phyloP scores from a whole-genome alignment of 92 coral and sea anemone genomes.

The Bergia sp. region DNA sequence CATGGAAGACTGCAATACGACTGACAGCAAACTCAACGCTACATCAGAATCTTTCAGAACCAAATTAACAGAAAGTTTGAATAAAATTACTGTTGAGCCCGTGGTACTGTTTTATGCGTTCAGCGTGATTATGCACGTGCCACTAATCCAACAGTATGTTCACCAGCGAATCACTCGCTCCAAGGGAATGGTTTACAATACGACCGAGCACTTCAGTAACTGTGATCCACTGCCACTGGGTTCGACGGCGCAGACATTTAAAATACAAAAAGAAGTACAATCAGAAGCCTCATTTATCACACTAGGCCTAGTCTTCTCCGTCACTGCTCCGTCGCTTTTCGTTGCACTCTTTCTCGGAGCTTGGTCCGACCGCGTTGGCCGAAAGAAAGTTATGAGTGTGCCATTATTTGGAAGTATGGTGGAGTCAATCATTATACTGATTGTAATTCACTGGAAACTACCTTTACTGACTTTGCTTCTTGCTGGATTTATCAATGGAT shows the following conservation, averaged over 20 bases:
- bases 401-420: constrained; percentile 96
- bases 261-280: constrained; percentile 83
- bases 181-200: constrained; percentile 84
- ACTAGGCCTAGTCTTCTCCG: constrained; percentile 83
- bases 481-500: constrained; percentile 87
- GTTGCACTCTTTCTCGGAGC: constrained; percentile 95
- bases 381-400: constrained; percentile 87
- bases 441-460: constrained; percentile 75
- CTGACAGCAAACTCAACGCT: not conserved
- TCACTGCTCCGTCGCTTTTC: constrained; percentile 91
- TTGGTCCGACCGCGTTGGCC: constrained; percentile 98
- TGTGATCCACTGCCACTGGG: constrained; percentile 71
- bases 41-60: not conserved
- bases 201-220: constrained; percentile 79
- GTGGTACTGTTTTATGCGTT: constrained; percentile 96
- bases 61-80: not conserved
- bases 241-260: constrained; percentile 53
- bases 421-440: constrained; percentile 80
- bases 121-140: constrained; percentile 93
- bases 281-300: constrained; percentile 91
- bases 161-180: constrained; percentile 77
- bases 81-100: constrained; percentile 90
- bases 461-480: constrained; percentile 79
- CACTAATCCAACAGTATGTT: constrained; percentile 93
- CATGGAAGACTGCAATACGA: constrained; percentile 17